phyloP scores from a whole-genome alignment of 2,797 vertebrate species.

The Chromobotia macracanthus region DNA sequence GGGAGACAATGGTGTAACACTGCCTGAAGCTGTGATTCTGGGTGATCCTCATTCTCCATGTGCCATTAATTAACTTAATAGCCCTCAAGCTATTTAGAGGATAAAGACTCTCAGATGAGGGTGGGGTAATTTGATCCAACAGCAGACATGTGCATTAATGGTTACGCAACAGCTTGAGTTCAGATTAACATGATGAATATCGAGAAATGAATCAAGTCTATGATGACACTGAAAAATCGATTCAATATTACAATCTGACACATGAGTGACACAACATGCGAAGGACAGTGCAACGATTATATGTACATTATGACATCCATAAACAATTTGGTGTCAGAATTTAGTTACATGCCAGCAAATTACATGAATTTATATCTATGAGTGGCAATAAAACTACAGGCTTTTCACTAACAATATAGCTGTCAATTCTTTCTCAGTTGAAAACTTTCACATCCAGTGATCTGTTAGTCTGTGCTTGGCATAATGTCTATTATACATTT shows the following conservation, averaged over 20 bases:
- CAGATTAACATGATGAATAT: conserved; percentile 53
- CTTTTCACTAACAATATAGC: not conserved
- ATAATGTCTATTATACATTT: no score
- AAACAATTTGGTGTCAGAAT: not conserved
- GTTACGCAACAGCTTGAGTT: conserved; percentile 65
- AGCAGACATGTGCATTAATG: conserved; percentile 69
- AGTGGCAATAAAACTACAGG: conserved; percentile 1
- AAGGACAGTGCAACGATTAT: not conserved
- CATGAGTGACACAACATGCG: not conserved
- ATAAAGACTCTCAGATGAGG: conserved; percentile 71
- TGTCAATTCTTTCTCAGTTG: conserved; percentile 10
- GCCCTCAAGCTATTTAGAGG: conserved; percentile 73
- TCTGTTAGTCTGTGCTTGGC: not conserved
- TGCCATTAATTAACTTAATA: conserved; percentile 74
- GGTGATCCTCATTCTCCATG: conserved; percentile 74
- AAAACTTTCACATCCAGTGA: conserved; percentile 7
- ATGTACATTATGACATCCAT: not conserved
- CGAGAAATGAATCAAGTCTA: conserved; percentile 47
- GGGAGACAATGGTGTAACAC: conserved; percentile 53
- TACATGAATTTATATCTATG: not conserved
- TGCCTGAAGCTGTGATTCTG: conserved; percentile 53
- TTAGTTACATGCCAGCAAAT: not conserved
- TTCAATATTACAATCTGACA: conserved; percentile 32
- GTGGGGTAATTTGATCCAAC: conserved; percentile 66
- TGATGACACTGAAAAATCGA: conserved; percentile 55